Percentiles rank a stretch among this genome's conserved stretches.
These are phyloP conservation scores for Anagrus nilaparvatae DNA, from an alignment of 1,140 invertebrate species.

Conservation along the genomic window DNA sequence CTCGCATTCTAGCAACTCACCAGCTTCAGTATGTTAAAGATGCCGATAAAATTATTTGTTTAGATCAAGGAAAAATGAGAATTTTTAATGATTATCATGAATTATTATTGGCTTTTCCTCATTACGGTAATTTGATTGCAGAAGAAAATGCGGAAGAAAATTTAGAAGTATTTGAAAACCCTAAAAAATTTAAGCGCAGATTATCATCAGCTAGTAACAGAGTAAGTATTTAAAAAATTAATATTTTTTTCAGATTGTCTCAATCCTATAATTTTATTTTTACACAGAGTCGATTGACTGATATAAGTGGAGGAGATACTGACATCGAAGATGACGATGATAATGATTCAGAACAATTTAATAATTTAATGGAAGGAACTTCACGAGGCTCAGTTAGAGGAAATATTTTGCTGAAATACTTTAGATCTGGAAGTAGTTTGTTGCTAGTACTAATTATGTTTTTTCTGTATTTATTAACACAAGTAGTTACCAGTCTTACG, in stretches of 20 bases:
- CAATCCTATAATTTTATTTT: not conserved
- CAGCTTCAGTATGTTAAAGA: slow-evolving; percentile 76
- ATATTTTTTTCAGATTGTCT: not conserved
- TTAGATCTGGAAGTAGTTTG: slow-evolving; percentile 48
- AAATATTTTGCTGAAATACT: slow-evolving; percentile 53
- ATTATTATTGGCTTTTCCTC: slow-evolving; percentile 40
- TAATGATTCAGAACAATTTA: slow-evolving; percentile 34
- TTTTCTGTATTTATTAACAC: slow-evolving; percentile 46
- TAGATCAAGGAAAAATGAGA: slow-evolving; percentile 55
- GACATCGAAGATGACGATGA: slow-evolving; percentile 48
- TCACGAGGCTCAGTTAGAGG: slow-evolving; percentile 50
- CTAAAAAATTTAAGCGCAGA: slow-evolving; percentile 22
- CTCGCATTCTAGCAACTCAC: slow-evolving; percentile 75
- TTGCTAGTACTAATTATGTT: slow-evolving; percentile 41
- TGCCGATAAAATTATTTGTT: slow-evolving; percentile 67
- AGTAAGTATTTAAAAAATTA: slow-evolving; percentile 20
- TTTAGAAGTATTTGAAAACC: slow-evolving; percentile 31
- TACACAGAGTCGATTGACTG: slow-evolving; percentile 33
- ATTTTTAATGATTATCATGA: slow-evolving; percentile 43
- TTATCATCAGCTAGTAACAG: slow-evolving; percentile 34
- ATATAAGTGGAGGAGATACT: slow-evolving; percentile 25
- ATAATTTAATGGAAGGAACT: slow-evolving; percentile 46
- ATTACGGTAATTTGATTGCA: slow-evolving; percentile 29
- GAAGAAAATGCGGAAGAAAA: slow-evolving; percentile 28
- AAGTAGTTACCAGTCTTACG: slow-evolving; percentile 51